Conservation (phyloP, 1,140 invertebrate species). For the Alviniconcha marisindica region DNA sequence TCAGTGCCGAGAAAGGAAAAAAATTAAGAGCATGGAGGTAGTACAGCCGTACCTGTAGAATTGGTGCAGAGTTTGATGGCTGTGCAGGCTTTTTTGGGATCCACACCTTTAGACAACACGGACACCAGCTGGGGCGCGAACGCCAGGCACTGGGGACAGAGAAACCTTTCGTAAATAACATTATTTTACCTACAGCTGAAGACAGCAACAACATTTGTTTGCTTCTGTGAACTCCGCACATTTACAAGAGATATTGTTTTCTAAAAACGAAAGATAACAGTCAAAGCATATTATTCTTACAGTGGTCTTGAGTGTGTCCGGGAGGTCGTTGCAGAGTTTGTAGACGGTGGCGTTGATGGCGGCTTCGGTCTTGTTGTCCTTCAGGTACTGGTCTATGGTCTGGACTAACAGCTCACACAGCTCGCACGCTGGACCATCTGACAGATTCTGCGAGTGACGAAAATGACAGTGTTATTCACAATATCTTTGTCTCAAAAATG, state of each 20-base stretch:
- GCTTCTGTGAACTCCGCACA: too few relatives aligned
- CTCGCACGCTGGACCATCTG: conserved; percentile 30
- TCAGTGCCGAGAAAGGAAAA: too few relatives aligned
- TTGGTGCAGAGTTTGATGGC: conserved; percentile 35
- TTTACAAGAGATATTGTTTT: too few relatives aligned
- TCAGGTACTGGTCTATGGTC: conserved; percentile 39
- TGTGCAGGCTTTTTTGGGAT: conserved; percentile 43
- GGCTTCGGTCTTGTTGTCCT: conserved; percentile 41
- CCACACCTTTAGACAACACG: conserved; percentile 33
- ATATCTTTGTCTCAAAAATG: too few relatives aligned
- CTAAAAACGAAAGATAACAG: too few relatives aligned
- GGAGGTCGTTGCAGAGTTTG: conserved; percentile 43
- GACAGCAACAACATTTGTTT: too few relatives aligned
- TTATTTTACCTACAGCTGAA: too few relatives aligned
- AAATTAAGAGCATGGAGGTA: too few relatives aligned
- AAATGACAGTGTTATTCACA: too few relatives aligned
- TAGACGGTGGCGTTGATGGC: conserved; percentile 47
- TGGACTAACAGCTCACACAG: conserved; percentile 47
- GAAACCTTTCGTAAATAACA: too few relatives aligned
- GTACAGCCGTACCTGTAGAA: neutral
- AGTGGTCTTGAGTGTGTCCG: conserved; percentile 29
- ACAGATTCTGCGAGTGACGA: neutral
- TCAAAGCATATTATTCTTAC: too few relatives aligned
- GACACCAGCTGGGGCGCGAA: conserved; percentile 37
- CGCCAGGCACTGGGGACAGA: conserved; percentile 30